Percentiles rank a stretch among this genome's conserved stretches.
Evolutionary conservation across 1,140 invertebrate species (phyloP).

Genomic region (Megalopta genalis): DNA sequence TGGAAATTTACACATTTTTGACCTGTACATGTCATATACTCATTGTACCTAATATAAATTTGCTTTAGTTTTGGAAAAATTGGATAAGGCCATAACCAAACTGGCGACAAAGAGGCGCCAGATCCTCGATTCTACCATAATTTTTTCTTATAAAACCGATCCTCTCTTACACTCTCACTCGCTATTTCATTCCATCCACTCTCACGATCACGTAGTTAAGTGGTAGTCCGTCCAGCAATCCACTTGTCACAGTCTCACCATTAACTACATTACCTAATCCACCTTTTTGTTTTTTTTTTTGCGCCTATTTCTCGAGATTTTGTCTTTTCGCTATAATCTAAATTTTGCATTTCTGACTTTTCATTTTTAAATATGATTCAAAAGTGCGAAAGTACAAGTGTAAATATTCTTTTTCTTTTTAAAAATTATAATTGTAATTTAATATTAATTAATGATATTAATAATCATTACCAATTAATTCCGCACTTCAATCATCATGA

Average conservation of each 20-base stretch:
- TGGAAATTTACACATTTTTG: slow-evolving; percentile 76
- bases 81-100: slow-evolving; percentile 81
- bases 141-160: slow-evolving; percentile 73
- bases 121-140: slow-evolving; percentile 73
- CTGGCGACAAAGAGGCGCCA: slow-evolving; percentile 77
- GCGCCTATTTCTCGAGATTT: slow-evolving; percentile 48
- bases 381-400: slow-evolving; percentile 66
- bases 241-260: slow-evolving; percentile 55
- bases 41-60: slow-evolving; percentile 80
- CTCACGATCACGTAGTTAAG: slow-evolving; percentile 61
- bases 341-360: slow-evolving; percentile 53
- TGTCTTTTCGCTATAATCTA: slow-evolving; percentile 47
- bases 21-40: slow-evolving; percentile 76
- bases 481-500: slow-evolving; percentile 59
- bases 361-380: slow-evolving; percentile 52
- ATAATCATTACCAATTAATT: slow-evolving; percentile 56
- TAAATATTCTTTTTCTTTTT: slow-evolving; percentile 57
- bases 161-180: slow-evolving; percentile 63
- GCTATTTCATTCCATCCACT: slow-evolving; percentile 61
- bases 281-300: slow-evolving; percentile 46
- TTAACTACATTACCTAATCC: slow-evolving; percentile 58
- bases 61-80: slow-evolving; percentile 80
- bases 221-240: slow-evolving; percentile 55
- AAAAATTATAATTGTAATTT: slow-evolving; percentile 63
- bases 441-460: slow-evolving; percentile 64